Percentiles rank a stretch among this genome's conserved stretches.
phyloP scores from a whole-genome alignment of 2,797 vertebrate genomes.

The Oceanodroma leucorhoa region DNA sequence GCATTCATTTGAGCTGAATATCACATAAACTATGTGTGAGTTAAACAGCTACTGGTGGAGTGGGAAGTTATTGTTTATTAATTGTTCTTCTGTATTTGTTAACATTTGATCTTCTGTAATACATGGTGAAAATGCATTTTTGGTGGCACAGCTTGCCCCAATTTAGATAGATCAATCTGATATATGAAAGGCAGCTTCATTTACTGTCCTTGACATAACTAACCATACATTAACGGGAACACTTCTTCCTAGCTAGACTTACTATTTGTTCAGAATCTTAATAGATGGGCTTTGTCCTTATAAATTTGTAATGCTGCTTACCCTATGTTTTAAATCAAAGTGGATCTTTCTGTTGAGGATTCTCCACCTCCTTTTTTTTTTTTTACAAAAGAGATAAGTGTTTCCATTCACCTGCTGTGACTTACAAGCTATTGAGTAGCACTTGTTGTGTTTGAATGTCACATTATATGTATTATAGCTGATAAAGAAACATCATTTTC shows the following conservation, averaged over 20 bases:
- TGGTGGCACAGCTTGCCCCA: slow-evolving; percentile 33
- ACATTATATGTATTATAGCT: slow-evolving; percentile 47
- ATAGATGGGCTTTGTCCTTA: slow-evolving; percentile 60
- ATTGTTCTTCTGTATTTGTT: slow-evolving; percentile 32
- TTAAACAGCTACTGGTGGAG: slow-evolving; percentile 1
- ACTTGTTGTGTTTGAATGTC: slow-evolving; percentile 70
- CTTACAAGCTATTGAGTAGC: slow-evolving; percentile 68
- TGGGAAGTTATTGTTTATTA: slow-evolving; percentile 12
- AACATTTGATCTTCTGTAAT: slow-evolving; percentile 14
- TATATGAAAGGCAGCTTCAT: slow-evolving; percentile 68
- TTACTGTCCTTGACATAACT: slow-evolving; percentile 76
- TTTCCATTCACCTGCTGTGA: slow-evolving; percentile 69
- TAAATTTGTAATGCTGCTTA: slow-evolving; percentile 64
- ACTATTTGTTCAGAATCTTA: slow-evolving; percentile 68
- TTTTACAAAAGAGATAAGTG: slow-evolving; percentile 60
- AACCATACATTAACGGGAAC: slow-evolving; percentile 46
- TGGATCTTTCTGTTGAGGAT: slow-evolving; percentile 69
- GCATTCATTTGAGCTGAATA: neutral
- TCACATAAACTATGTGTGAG: neutral
- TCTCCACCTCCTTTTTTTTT: slow-evolving; percentile 35
- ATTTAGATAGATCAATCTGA: slow-evolving; percentile 40
- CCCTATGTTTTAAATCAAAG: slow-evolving; percentile 69
- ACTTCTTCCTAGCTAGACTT: slow-evolving; percentile 43
- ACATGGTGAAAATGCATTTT: slow-evolving; percentile 26
- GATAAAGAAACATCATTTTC: slow-evolving; percentile 68